These are phyloP conservation scores for Dryas iulia DNA, from an alignment of 1,140 invertebrate species.

Conservation along the genomic window DNA sequence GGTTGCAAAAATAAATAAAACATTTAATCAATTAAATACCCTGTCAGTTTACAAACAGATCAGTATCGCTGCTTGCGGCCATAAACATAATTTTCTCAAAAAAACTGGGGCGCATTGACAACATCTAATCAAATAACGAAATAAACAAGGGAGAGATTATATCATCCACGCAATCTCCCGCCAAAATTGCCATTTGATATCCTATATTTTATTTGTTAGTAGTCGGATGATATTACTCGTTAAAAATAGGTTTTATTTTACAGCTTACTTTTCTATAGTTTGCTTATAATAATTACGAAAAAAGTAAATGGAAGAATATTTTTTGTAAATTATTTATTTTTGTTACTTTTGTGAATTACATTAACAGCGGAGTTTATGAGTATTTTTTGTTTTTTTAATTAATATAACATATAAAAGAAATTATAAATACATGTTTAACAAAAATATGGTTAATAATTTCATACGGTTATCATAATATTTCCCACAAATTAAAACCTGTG, in stretches of 20 bases:
- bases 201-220: slow-evolving; percentile 40
- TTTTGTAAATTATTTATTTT: too few species aligned
- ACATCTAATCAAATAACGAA: slow-evolving; percentile 53
- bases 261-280: not conserved
- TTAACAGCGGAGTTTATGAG: too few species aligned
- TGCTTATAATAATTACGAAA: not conserved
- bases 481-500: slow-evolving; percentile 30
- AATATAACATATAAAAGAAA: too few species aligned
- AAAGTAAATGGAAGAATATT: too few species aligned
- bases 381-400: too few species aligned
- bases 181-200: slow-evolving; percentile 71
- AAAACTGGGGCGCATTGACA: slow-evolving; percentile 43
- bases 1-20: not conserved
- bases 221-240: slow-evolving; percentile 39
- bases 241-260: slow-evolving; percentile 22
- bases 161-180: slow-evolving; percentile 57
- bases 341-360: too few species aligned
- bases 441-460: not conserved
- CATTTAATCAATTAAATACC: not conserved
- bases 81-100: slow-evolving; percentile 54
- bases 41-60: not conserved
- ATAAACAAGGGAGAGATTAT: slow-evolving; percentile 61
- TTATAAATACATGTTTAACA: too few species aligned
- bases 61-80: slow-evolving; percentile 31
- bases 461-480: slow-evolving; percentile 32